A percentile compares a stretch with the other conserved stretches of the same genome.
These are phyloP conservation scores for Drosophila fungiperda DNA, from an alignment of 2,888 invertebrate species.

Conservation along the genomic window DNA sequence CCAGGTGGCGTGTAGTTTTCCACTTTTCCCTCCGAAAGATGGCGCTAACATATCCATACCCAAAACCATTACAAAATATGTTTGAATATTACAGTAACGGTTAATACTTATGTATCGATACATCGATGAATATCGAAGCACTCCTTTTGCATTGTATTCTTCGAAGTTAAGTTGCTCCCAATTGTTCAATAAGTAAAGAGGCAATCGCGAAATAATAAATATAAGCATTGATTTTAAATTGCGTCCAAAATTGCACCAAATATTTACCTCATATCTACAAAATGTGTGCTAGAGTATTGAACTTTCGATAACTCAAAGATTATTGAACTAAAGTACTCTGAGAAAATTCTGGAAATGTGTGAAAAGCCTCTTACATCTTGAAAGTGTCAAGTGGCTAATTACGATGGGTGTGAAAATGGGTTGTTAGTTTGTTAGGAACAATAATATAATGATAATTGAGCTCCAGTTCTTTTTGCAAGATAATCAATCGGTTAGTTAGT, in stretches of 20 bases:
- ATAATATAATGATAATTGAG: slow-evolving; percentile 30
- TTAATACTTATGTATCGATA: too few relatives aligned
- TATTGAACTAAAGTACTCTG: not conserved
- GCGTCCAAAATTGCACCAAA: too few relatives aligned
- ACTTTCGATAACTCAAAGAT: not conserved
- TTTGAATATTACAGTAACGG: not conserved
- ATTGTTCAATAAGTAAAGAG: too few relatives aligned
- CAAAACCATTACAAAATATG: not conserved
- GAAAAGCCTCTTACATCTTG: slow-evolving; percentile 1
- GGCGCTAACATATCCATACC: not conserved
- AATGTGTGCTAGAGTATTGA: not conserved
- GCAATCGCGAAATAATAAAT: too few relatives aligned
- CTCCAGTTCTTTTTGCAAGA: not conserved
- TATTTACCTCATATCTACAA: too few relatives aligned
- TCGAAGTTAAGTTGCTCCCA: not conserved
- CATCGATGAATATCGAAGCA: too few relatives aligned
- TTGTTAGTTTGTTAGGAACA: not conserved
- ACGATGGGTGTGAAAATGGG: slow-evolving; percentile 4
- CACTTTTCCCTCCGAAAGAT: not conserved
- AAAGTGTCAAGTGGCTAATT: slow-evolving; percentile 32
- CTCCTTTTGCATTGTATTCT: too few relatives aligned
- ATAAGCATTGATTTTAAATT: too few relatives aligned
- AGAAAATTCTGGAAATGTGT: not conserved
- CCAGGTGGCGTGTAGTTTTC: not conserved
- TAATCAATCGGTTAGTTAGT: slow-evolving; percentile 13